Evolutionary conservation across 1,140 invertebrate genomes (phyloP).

Genomic region (Drosophila ficusphila): DNA sequence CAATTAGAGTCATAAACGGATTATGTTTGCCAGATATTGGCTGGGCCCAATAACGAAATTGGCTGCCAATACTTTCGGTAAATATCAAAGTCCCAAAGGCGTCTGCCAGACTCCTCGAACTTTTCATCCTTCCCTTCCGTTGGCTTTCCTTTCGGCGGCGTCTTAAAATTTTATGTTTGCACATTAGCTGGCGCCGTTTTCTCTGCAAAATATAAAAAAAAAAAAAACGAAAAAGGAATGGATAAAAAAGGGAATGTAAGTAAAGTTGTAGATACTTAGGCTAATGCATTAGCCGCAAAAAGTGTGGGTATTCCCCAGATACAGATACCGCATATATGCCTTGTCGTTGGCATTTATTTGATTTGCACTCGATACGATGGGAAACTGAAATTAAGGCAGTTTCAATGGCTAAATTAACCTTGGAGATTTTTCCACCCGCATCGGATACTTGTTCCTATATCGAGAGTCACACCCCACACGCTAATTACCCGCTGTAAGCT

Average conservation of each 20-base stretch:
- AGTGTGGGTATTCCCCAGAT: conserved; percentile 24
- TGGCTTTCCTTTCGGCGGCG: conserved; percentile 43
- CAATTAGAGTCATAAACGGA: conserved; percentile 80
- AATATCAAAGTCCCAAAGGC: conserved; percentile 43
- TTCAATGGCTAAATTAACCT: conserved; percentile 57
- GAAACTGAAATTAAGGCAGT: conserved; percentile 61
- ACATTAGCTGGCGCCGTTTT: conserved; percentile 68
- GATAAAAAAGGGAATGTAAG: conserved; percentile 17
- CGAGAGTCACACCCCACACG: conserved; percentile 39
- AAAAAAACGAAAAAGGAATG: background rate
- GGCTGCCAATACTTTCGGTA: conserved; percentile 52
- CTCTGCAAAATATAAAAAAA: conserved; percentile 19
- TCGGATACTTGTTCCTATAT: conserved; percentile 11
- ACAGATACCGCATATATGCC: conserved; percentile 18
- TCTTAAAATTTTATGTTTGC: conserved; percentile 82
- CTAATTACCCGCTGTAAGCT: conserved; percentile 71
- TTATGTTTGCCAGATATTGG: conserved; percentile 55
- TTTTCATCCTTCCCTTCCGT: conserved; percentile 8
- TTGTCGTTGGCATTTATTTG: conserved; percentile 28
- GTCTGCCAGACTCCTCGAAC: conserved; percentile 27
- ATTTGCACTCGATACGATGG: conserved; percentile 33
- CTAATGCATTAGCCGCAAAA: conserved; percentile 65
- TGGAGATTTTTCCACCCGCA: conserved; percentile 62
- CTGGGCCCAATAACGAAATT: conserved; percentile 55
- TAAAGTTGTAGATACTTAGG: conserved; percentile 49